Conservation (phyloP, 2,113 vertebrate genomes). For the Baryphthengus martii region DNA sequence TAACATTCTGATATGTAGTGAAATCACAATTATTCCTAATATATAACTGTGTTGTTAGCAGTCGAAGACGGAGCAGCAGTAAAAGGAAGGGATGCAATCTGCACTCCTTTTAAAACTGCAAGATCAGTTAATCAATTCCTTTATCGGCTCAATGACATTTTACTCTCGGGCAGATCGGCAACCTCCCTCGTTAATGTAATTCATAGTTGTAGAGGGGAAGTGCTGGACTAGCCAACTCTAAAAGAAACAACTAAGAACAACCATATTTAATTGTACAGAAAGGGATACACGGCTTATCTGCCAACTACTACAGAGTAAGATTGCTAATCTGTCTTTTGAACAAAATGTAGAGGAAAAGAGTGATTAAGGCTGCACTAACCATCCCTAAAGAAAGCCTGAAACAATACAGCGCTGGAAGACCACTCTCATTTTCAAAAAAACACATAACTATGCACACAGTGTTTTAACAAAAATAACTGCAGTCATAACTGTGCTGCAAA, state of each 20-base stretch:
- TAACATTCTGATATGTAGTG: not conserved
- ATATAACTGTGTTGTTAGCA: not conserved
- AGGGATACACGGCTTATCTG: rapidly evolving
- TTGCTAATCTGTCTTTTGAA: not conserved
- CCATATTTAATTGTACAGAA: not conserved
- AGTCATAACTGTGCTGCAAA: not conserved
- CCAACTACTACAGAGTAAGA: not conserved
- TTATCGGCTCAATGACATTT: not conserved
- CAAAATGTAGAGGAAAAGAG: not conserved
- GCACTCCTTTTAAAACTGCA: not conserved
- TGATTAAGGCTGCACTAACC: not conserved
- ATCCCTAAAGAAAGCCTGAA: not conserved
- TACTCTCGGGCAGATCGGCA: not conserved
- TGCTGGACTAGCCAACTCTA: not conserved
- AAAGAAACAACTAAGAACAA: not conserved
- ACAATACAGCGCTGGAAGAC: not conserved
- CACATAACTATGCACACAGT: not conserved
- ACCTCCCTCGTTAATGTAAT: not conserved
- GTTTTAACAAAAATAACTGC: not conserved
- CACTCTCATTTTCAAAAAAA: not conserved
- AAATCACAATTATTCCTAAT: not conserved
- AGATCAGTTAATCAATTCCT: not conserved
- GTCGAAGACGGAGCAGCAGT: not conserved
- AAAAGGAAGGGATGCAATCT: not conserved
- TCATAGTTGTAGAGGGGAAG: not conserved